A percentile compares a stretch with the other conserved stretches of the same genome.
Conservation (phyloP, 2,113 vertebrate species). For the Climacteris rufus region DNA sequence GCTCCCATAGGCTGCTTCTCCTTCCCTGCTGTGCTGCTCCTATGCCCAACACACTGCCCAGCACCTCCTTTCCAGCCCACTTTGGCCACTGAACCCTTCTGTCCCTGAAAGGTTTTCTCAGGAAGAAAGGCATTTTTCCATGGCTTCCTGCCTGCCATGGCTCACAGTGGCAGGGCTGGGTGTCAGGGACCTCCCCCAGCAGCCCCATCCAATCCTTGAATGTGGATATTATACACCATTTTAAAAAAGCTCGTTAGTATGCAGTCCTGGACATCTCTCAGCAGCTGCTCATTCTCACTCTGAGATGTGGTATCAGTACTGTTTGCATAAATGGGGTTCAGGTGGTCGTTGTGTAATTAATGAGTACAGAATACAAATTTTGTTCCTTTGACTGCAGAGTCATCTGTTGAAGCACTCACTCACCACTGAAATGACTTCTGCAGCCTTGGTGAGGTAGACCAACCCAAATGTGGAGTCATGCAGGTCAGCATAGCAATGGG, state of each 20-base stretch:
- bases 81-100: accelerated
- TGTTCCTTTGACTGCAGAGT: not conserved
- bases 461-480: not conserved
- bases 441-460: not conserved
- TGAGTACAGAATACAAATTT: accelerated
- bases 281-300: not conserved
- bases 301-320: not conserved
- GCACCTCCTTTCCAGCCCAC: accelerated
- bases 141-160: accelerated
- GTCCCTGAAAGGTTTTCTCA: not conserved
- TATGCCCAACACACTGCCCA: too few species aligned
- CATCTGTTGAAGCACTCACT: not conserved
- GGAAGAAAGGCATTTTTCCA: not conserved
- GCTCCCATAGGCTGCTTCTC: not conserved
- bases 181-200: not conserved
- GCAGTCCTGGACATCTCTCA: accelerated
- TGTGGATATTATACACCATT: not conserved
- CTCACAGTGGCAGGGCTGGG: not conserved
- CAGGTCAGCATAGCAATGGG: accelerated
- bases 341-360: not conserved
- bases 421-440: not conserved
- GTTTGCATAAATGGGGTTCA: not conserved
- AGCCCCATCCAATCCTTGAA: accelerated
- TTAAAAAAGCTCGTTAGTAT: accelerated
- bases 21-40: not conserved